Percentiles rank a stretch among this genome's conserved stretches.
These are phyloP conservation scores for Hybognathus amarus DNA, from an alignment of 2,797 vertebrate genomes.

Conservation along the genomic window DNA sequence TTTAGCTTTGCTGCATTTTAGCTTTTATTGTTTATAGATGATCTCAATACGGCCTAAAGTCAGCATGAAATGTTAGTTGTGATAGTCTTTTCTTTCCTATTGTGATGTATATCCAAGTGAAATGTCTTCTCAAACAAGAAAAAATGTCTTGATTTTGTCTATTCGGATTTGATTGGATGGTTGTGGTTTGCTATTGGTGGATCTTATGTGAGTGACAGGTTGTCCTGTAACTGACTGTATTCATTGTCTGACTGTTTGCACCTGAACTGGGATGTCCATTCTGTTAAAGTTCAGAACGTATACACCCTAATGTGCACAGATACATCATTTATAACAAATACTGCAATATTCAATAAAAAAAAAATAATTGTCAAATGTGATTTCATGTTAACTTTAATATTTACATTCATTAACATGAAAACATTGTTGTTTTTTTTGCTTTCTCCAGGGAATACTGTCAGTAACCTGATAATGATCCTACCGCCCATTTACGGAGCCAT, in stretches of 20 bases:
- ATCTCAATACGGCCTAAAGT: neutral
- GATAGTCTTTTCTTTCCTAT: neutral
- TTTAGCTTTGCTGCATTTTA: neutral
- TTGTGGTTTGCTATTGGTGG: neutral
- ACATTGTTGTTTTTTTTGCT: conserved; percentile 49
- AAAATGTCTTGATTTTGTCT: neutral
- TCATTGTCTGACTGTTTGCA: no score
- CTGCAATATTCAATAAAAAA: neutral
- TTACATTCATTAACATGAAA: neutral
- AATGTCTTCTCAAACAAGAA: neutral
- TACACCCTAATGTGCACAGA: neutral
- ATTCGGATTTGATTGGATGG: neutral
- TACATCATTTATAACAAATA: neutral
- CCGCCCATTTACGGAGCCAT: conserved; percentile 93
- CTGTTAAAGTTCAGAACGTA: no score
- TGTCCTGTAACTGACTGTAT: neutral
- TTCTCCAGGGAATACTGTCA: conserved; percentile 94
- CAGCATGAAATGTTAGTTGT: neutral
- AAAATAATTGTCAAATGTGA: no score
- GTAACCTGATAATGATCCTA: conserved; percentile 99
- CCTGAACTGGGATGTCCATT: no score
- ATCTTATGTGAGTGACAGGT: neutral
- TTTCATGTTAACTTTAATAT: neutral
- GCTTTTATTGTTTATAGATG: neutral
- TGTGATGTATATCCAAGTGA: neutral